These are phyloP conservation scores for Onychomys leucogaster DNA, from an alignment of 2,797 vertebrate genomes.

Conservation along the genomic window DNA sequence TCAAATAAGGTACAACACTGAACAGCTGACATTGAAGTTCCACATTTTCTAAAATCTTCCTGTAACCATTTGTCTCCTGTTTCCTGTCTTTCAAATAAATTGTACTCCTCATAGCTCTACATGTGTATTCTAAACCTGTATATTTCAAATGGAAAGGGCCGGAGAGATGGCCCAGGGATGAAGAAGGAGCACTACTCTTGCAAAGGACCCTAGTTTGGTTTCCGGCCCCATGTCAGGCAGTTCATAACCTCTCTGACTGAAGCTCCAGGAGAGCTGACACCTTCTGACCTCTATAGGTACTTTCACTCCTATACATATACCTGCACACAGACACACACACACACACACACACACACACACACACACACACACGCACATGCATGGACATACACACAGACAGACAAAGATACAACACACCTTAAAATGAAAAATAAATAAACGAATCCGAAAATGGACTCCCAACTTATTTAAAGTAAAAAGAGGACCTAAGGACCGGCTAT, in stretches of 20 bases:
- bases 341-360: background rate
- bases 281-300: background rate
- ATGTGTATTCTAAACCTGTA: background rate
- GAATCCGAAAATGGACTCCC: background rate
- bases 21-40: background rate
- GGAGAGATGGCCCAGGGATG: background rate
- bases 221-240: background rate
- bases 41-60: background rate
- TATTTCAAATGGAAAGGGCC: background rate
- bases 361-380: background rate
- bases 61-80: background rate
- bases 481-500: background rate
- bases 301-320: background rate
- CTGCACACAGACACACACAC: fast-evolving
- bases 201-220: background rate
- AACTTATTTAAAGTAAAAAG: background rate
- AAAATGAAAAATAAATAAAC: background rate
- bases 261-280: background rate
- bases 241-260: background rate
- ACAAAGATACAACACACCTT: background rate
- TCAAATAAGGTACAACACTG: background rate
- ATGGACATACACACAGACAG: background rate
- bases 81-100: conserved; percentile 1
- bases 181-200: background rate
- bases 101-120: background rate